Evolutionary conservation across 2,797 vertebrate genomes (phyloP).

Genomic region (Catharus ustulatus): DNA sequence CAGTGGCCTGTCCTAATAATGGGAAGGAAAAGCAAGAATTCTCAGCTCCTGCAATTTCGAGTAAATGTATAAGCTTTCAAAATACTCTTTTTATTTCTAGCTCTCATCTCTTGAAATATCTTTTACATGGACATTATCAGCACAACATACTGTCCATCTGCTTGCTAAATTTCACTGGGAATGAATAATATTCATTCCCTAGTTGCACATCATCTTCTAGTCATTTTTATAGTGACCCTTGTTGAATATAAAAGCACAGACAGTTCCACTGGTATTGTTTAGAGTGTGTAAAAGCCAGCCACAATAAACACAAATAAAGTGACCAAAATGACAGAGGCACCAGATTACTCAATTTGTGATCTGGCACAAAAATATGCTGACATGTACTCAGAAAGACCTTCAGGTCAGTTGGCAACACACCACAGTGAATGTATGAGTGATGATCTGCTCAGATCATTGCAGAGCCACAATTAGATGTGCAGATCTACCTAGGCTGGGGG

Average conservation of each 20-base stretch:
- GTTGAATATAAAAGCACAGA: neutral
- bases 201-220: neutral
- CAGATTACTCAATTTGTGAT: neutral
- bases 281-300: neutral
- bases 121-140: neutral
- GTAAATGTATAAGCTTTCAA: neutral
- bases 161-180: neutral
- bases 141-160: neutral
- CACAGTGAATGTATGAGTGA: neutral
- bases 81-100: neutral
- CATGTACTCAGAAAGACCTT: neutral
- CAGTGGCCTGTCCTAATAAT: neutral
- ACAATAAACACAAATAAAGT: neutral
- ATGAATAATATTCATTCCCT: neutral
- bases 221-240: neutral
- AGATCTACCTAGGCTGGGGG: neutral
- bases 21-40: neutral
- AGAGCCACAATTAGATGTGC: neutral
- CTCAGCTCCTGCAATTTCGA: neutral
- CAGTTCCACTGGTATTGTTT: neutral
- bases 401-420: neutral
- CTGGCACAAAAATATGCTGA: neutral
- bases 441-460: neutral
- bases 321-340: neutral
- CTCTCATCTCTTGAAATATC: neutral